A percentile compares a stretch with the other conserved stretches of the same genome.
Evolutionary conservation across 1,140 invertebrate species (phyloP).

Genomic region (Lordiphosa stackelbergi): DNA sequence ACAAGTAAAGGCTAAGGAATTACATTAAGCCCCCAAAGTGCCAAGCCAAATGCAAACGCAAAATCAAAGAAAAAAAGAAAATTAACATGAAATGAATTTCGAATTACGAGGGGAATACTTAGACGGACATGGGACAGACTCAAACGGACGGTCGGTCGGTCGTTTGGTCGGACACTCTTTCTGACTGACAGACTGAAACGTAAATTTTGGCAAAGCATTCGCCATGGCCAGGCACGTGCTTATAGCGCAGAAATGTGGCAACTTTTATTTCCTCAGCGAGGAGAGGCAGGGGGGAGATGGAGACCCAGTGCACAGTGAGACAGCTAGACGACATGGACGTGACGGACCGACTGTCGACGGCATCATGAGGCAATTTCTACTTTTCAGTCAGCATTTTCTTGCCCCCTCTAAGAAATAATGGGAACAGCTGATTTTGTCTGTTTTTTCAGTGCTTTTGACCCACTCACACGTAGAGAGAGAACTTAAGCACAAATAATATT

Average conservation of each 20-base stretch:
- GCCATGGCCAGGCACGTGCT: conserved; percentile 57
- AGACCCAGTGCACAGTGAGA: conserved; percentile 56
- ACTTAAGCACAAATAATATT: conserved; percentile 24
- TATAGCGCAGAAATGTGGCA: conserved; percentile 66
- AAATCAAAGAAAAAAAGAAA: conserved; percentile 70
- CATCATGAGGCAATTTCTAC: conserved; percentile 71
- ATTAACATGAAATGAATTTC: conserved; percentile 72
- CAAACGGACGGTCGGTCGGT: conserved; percentile 2
- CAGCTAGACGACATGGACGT: conserved; percentile 62
- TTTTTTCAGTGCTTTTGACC: conserved; percentile 54
- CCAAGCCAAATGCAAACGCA: conserved; percentile 49
- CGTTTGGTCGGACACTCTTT: background rate
- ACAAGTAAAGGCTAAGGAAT: conserved; percentile 27
- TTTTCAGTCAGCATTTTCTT: conserved; percentile 58
- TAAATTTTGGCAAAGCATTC: conserved; percentile 64
- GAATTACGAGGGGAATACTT: conserved; percentile 27
- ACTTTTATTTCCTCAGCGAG: conserved; percentile 39
- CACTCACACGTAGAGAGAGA: conserved; percentile 31
- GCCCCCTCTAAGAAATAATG: conserved; percentile 14
- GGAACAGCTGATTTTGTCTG: conserved; percentile 55
- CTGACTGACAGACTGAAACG: conserved; percentile 20
- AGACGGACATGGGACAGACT: conserved; percentile 8
- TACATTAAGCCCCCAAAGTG: conserved; percentile 35
- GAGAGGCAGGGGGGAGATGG: background rate
- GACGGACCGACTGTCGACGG: conserved; percentile 58